Evolutionary conservation across 2,888 invertebrate species (phyloP).

Genomic region (Synergus itoensis): DNA sequence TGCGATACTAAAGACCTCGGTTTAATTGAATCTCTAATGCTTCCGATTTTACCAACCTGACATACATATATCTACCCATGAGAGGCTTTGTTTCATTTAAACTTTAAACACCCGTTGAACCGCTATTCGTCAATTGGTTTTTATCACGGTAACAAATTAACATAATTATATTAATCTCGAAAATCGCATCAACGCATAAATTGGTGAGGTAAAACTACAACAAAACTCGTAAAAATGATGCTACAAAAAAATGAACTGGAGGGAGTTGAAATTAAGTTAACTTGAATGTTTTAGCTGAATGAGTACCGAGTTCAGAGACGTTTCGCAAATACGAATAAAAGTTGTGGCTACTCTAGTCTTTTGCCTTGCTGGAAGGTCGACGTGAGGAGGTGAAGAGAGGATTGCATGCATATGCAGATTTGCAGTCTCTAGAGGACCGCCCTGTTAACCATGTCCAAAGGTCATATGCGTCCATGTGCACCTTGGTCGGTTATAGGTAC

Average conservation of each 20-base stretch:
- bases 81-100: constrained; percentile 5
- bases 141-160: neutral
- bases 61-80: neutral
- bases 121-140: neutral
- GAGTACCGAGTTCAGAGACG: neutral
- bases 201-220: too few relatives aligned
- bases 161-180: too few relatives aligned
- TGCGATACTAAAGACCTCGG: constrained; percentile 30
- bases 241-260: too few relatives aligned
- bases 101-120: constrained; percentile 7
- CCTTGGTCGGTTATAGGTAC: constrained; percentile 44
- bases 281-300: constrained; percentile 17
- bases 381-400: neutral
- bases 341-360: neutral
- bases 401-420: constrained; percentile 59
- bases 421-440: constrained; percentile 51
- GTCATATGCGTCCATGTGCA: constrained; percentile 43
- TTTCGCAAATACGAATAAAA: constrained; percentile 28
- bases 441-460: constrained; percentile 53
- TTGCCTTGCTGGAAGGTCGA: constrained; percentile 3
- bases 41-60: neutral
- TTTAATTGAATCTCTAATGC: constrained; percentile 30
- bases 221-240: too few relatives aligned
- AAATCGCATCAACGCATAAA: too few relatives aligned
- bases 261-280: neutral